Base-by-base conservation (phyloP, 2,113 vertebrate genomes). In the Elaphurus davidianus region DNA sequence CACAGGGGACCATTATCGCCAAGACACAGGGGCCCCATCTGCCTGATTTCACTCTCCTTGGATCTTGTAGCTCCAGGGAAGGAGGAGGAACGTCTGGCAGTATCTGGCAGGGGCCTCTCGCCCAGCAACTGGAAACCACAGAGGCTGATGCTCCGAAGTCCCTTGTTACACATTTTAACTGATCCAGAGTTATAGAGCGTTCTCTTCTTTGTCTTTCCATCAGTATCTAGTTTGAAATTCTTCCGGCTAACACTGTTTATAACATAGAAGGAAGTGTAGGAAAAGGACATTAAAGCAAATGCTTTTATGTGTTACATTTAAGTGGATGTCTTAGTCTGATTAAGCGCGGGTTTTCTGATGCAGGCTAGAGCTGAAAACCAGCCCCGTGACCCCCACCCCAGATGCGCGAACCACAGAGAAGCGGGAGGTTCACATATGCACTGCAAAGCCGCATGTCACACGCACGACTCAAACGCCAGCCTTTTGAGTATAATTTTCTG, bases 381-480 rank as follows among this genome's bases (percentile, higher is more conserved):
- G 40, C 3, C 13, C 45, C 0, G 0, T 36, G 64, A 17, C 30
- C 23, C 36, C 40, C 19, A 15, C 14, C 7, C 9, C 28, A n/a
- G 52, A n/a, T 27, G 30, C 60, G 30, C 19, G 7, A 60, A 15
- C 83, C 79, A 40, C 79, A 45, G 43, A 82, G 36, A 62, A 74
- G 5, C 2, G 52, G 57, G 21, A 54, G 25, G 9, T 9, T 43
- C n/a, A 13, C 2, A 4, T 21, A 15, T 33, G 6, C 52, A 33
- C 36, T 11, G 4, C 33, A 30, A 30, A 92, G 78, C 47, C 28
- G 11, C 14, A 1, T 52, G 79, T 82, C 79, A 60, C 9, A 3
- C 28, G 47, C 19, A 5, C 25, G 14, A 33, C 86, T 16, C 10
- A 87, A 94, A 45, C 1, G 9, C 36, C 60, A 92, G 60, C 40